A percentile compares a stretch with the other conserved stretches of the same genome.
phyloP scores from a whole-genome alignment of 1,140 invertebrate genomes.

The Calliopsis andreniformis region DNA sequence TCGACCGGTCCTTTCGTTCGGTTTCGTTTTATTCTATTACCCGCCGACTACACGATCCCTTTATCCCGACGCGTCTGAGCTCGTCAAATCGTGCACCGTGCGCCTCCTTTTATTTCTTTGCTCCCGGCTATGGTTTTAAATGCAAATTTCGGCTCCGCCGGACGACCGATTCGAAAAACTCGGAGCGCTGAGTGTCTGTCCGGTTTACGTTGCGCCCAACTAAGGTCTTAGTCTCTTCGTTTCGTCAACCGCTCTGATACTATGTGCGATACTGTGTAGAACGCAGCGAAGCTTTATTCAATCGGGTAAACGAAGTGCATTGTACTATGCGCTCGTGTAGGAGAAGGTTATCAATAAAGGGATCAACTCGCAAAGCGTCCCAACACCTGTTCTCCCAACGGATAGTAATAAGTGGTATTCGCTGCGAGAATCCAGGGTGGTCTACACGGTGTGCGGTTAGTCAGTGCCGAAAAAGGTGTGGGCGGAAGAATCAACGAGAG shows the following conservation, averaged over 20 bases:
- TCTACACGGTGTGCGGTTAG: not conserved
- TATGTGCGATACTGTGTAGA: no score
- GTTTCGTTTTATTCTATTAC: constrained; percentile 22
- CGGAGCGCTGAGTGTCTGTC: constrained; percentile 34
- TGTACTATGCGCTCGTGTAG: no score
- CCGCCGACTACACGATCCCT: constrained; percentile 45
- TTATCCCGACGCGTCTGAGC: constrained; percentile 48
- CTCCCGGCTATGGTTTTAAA: constrained; percentile 58
- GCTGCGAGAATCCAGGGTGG: constrained; percentile 43
- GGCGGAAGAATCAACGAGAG: not conserved
- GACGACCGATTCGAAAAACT: constrained; percentile 40
- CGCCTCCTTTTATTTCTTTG: constrained; percentile 49
- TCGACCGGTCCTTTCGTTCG: constrained; percentile 33
- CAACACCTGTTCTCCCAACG: constrained; percentile 58
- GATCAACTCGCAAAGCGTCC: no score
- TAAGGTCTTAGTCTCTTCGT: no score
- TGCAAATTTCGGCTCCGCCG: constrained; percentile 60
- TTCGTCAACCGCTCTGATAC: no score
- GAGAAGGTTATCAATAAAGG: no score
- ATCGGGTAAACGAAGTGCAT: no score
- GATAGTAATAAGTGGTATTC: no score
- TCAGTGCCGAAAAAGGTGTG: not conserved
- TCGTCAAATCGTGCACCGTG: constrained; percentile 50
- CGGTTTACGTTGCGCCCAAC: no score
- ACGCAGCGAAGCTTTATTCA: no score